Evolutionary conservation across 2,888 invertebrate species (phyloP).

Genomic region (Chymomyza amoena): DNA sequence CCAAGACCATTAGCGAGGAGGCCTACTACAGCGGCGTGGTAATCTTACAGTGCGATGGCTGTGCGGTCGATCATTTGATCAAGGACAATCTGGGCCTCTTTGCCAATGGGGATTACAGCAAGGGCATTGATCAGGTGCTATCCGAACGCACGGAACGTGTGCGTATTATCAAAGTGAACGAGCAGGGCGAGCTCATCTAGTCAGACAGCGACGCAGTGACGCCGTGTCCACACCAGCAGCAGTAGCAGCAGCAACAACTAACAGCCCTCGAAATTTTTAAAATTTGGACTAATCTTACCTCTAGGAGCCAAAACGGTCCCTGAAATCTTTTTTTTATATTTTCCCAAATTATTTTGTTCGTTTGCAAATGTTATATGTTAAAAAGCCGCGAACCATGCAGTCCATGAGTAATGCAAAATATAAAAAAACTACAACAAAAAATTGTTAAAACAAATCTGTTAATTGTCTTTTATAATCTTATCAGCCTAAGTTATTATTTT

Average conservation of each 20-base stretch:
- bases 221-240: conserved; percentile 20
- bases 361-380: neutral
- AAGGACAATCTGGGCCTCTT: conserved; percentile 76
- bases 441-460: conserved; percentile 18
- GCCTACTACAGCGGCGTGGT: conserved; percentile 75
- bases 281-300: neutral
- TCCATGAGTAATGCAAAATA: conserved; percentile 35
- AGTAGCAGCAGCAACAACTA: neutral
- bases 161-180: conserved; percentile 73
- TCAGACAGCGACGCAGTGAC: conserved; percentile 40
- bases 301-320: neutral
- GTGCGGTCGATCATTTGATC: conserved; percentile 75
- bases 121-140: conserved; percentile 70
- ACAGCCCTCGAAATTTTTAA: neutral
- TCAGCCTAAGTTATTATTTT: neutral
- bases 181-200: conserved; percentile 75
- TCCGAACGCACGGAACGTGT: conserved; percentile 69
- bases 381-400: conserved; percentile 22
- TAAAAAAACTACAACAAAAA: conserved; percentile 6
- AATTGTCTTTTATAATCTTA: conserved; percentile 24
- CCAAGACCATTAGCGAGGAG: conserved; percentile 74
- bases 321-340: neutral
- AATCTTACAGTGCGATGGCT: conserved; percentile 76
- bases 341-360: neutral
- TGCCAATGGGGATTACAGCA: conserved; percentile 58